Evolutionary conservation across 37 sponge, comb jelly and placozoan genomes (phyloP), one percentile per base, ranked within the genome.

Genomic region (Hexactinellida sp.): DNA sequence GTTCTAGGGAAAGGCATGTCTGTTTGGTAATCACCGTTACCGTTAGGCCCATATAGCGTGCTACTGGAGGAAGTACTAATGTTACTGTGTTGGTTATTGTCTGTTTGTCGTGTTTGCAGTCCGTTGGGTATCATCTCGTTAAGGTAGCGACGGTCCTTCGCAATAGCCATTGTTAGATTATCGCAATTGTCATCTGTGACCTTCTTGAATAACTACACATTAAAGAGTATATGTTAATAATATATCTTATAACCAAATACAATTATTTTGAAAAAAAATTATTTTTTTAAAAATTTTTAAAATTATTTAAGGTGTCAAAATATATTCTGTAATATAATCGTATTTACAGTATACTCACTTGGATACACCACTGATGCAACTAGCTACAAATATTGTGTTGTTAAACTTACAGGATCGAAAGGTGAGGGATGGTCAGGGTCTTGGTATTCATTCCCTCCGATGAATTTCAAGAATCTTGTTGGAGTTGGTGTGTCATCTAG

Each of bases 111-210:
- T 7, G 76, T 10, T 63, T 10, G 76, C 5, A 63, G 76, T 3
- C 76, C 76, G 30, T 63, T 63, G 3, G 76, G 76, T 7, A 63
- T 63, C 76, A 63, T 63, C 34, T 63, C 76, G 13, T 63, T 63
- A 3, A 63, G 13, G 76, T 63, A 63, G 5, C 30, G 21, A n/a
- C 28, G 28, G 13, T 63, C 76, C 34, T 63, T 63, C 13, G 76
- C 76, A 7, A 63, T 63, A 32, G 76, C 25, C 76, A 63, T 25
- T 63, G 76, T 7, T 7, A 63, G 30, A 28, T 23, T 63, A 23
- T 63, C 76, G 34, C 30, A 63, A n/a, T n/a, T 63, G 30, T 63
- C 76, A 63, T 63, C 76, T 63, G 76, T 63, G 19, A 63, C 76
- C 76, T n/a, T 63, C 76, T n/a, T 10, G 13, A 63, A 63, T 63